Evolutionary conservation across 2,888 invertebrate genomes (phyloP), one percentile per base, ranked within the genome.

Genomic region (Drosophila anceps): DNA sequence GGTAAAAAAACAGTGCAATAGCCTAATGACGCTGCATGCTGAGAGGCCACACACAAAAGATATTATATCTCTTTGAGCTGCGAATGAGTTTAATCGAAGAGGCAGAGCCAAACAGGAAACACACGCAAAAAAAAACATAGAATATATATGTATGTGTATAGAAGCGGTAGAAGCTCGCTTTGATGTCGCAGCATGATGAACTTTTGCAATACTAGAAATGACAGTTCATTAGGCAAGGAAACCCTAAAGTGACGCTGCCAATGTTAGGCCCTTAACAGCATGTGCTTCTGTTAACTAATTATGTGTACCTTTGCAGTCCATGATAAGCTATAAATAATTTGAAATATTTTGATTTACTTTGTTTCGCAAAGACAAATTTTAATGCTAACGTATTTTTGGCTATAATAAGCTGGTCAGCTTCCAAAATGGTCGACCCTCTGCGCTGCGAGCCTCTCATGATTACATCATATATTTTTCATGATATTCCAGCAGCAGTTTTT

Each of bases 381-480:
- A n/a, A 27, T 35, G 58, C 70, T 54, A 13, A 55, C 24, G 15
- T 9, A 15, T 29, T 18, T 18, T 59, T 12, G 54, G 33, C 5
- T 20, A 24, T 13, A 35, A 31, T 35, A 44, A 15, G 41, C 37
- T 75, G 69, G 69, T 60, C 74, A 74, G 20, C 54, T 4, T 10
- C 24, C 43, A 20, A 33, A 60, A 50, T 20, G n/a, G 15, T 20
- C n/a, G 33, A 27, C 13, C 29, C 31, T n/a, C 20, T 18, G 35
- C 37, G 27, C 31, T 33, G 20, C 24, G 41, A 5, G 35, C 37
- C 12, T 46, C 61, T 67, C 63, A 48, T 79, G 82, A 82, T 82
- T 79, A 69, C 54, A 69, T 69, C 60, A 83, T 83, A 82, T 78
- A 78, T 80, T 60, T 84, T 83, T 82, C 80, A 83, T 83, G 72